phyloP scores from a whole-genome alignment of 2,113 vertebrate genomes.

The Balaenoptera acutorostrata region DNA sequence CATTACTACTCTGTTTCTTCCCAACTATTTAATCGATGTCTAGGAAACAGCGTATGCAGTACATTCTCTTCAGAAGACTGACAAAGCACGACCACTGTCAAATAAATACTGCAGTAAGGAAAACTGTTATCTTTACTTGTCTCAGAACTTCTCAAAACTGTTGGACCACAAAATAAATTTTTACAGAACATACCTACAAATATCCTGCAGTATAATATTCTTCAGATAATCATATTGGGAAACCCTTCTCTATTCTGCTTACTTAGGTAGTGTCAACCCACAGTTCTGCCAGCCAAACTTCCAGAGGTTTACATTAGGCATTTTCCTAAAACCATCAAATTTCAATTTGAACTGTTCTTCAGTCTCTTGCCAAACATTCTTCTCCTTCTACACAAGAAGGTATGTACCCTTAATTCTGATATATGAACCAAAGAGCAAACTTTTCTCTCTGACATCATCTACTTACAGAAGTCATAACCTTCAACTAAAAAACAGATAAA shows the following conservation, averaged over 20 bases:
- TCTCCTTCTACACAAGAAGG: not conserved
- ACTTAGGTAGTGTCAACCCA: not conserved
- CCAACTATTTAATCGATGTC: not conserved
- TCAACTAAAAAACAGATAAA: not conserved
- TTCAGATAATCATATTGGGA: not conserved
- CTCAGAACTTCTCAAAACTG: not conserved
- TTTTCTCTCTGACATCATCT: not conserved
- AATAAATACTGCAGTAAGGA: not conserved
- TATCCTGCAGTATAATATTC: not conserved
- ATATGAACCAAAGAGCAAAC: not conserved
- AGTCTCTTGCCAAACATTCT: not conserved
- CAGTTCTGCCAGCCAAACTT: not conserved
- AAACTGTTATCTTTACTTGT: not conserved
- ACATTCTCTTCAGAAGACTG: not conserved
- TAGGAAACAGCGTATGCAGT: not conserved
- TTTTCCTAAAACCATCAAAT: not conserved
- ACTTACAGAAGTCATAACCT: not conserved
- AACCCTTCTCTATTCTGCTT: not conserved
- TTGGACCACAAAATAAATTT: not conserved
- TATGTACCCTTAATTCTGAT: not conserved
- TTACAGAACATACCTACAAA: not conserved
- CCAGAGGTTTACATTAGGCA: not conserved
- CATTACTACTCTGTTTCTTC: not conserved
- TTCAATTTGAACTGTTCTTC: not conserved
- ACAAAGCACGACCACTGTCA: not conserved